Evolutionary conservation across 2,797 vertebrate species (phyloP), one percentile per base, ranked within the genome.

Genomic region (Rhynchonycteris naso): DNA sequence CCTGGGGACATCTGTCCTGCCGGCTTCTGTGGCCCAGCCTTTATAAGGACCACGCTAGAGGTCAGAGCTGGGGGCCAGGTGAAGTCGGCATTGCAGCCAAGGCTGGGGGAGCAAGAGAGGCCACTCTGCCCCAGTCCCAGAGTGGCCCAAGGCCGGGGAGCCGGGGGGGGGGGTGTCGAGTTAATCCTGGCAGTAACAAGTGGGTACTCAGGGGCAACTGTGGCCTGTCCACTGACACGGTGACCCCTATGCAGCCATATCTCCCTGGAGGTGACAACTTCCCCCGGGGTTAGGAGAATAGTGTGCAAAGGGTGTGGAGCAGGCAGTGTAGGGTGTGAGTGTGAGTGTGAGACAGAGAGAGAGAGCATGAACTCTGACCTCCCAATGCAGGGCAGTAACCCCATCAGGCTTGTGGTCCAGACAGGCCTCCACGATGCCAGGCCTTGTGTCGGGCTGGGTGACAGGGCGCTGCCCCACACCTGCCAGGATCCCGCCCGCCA

Each of bases 21-120:
- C 0, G 43, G 6, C 43, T 50, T 16, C 68, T 1, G 18, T 6
- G 21, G 10, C 38, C 43, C 69, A 4, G 71, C 43, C 58, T 81
- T 19, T 11, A 16, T 1, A 18, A 56, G n/a, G 47, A 12, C 47
- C 71, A 22, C 4, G 26, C 28, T 14, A 5, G 28, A 50, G n/a
- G 38, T 54, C 59, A 38, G 14, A 33, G 71, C 28, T 15, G 15
- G 22, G 69, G 21, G 24, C 26, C 8, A 8, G 24, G 35, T 15
- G 68, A 82, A 0, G 84, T 16, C 2, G 4, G 19, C 1, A 0
- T 3, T 5, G 56, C 68, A 11, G 21, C 58, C 0, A 0, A n/a
- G 74, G n/a, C 58, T 18, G 18, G 47, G 68, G 76, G 15, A 4
- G 22, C 22, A 7, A 13, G 52, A 78, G 54, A 56, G 81, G 38